Evolutionary conservation across 1,140 invertebrate genomes (phyloP).

Genomic region (Araneus ventricosus): DNA sequence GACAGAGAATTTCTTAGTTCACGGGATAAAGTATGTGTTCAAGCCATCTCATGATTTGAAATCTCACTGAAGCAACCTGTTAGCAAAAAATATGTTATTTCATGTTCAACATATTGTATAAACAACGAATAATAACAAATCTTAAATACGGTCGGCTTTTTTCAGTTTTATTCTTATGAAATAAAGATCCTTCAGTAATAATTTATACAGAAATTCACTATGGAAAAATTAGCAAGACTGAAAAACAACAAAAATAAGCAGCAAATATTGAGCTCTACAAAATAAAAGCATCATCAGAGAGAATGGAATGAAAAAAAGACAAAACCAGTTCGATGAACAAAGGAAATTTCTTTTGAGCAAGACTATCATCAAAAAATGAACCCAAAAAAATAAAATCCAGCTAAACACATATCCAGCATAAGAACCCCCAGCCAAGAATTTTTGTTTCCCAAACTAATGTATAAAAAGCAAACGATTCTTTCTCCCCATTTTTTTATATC

Average conservation of each 20-base stretch:
- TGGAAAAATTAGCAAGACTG: neutral
- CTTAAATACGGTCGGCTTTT: too few species aligned
- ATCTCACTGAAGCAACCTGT: too few species aligned
- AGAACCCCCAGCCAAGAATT: neutral
- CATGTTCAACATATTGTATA: too few species aligned
- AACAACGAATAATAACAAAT: too few species aligned
- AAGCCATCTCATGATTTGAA: too few species aligned
- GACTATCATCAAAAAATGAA: neutral
- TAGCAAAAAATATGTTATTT: too few species aligned
- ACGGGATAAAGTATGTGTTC: too few species aligned
- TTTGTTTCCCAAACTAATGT: slow-evolving; percentile 24
- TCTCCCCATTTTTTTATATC: slow-evolving; percentile 13
- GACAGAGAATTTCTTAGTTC: too few species aligned
- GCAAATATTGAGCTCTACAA: neutral
- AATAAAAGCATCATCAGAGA: neutral
- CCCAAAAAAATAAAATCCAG: neutral
- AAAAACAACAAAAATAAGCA: neutral
- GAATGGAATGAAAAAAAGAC: slow-evolving; percentile 1
- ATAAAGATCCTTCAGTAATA: too few species aligned
- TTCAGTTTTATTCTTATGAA: too few species aligned
- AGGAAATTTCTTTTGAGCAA: slow-evolving; percentile 2
- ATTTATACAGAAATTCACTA: too few species aligned
- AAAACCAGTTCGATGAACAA: neutral
- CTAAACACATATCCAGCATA: neutral
- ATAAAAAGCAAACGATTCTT: slow-evolving; percentile 2